Evolutionary conservation across 2,888 invertebrate genomes (phyloP).

Genomic region (Polietes domitor): DNA sequence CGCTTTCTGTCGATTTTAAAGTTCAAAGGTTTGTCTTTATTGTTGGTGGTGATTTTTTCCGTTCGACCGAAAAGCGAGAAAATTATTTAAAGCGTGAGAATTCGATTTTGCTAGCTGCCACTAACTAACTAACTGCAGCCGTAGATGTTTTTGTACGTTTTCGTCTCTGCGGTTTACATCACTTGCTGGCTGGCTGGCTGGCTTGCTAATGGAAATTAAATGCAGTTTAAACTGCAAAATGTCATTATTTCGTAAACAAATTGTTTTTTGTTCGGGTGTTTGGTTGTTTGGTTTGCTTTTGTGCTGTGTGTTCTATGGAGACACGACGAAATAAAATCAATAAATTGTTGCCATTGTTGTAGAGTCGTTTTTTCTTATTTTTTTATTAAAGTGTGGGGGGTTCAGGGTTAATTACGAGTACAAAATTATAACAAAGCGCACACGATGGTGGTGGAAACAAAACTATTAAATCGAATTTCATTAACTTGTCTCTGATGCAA

Average conservation of each 20-base stretch:
- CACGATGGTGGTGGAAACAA: background rate
- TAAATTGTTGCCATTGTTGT: slow-evolving; percentile 27
- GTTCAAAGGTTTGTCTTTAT: slow-evolving; percentile 41
- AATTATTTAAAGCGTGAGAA: slow-evolving; percentile 53
- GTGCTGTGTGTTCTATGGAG: too few relatives aligned
- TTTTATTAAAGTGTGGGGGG: slow-evolving; percentile 20
- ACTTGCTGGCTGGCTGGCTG: too few relatives aligned
- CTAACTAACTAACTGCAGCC: too few relatives aligned
- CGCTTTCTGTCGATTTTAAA: slow-evolving; percentile 30
- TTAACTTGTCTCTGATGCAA: background rate
- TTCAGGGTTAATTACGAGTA: slow-evolving; percentile 46
- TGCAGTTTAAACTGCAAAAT: slow-evolving; percentile 8
- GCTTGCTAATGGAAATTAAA: slow-evolving; percentile 21
- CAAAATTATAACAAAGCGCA: background rate
- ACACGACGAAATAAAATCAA: background rate
- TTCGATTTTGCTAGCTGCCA: slow-evolving; percentile 16
- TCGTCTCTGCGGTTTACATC: background rate
- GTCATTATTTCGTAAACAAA: slow-evolving; percentile 36
- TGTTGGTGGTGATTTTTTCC: slow-evolving; percentile 2
- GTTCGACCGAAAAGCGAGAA: background rate
- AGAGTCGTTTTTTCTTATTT: background rate
- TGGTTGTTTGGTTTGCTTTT: too few relatives aligned
- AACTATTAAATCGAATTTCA: slow-evolving; percentile 25
- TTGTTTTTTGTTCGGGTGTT: background rate
- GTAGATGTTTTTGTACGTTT: slow-evolving; percentile 13